Base-by-base conservation (phyloP, 35 echinoderm and acorn worm genomes). In the Lytechinus pictus region DNA sequence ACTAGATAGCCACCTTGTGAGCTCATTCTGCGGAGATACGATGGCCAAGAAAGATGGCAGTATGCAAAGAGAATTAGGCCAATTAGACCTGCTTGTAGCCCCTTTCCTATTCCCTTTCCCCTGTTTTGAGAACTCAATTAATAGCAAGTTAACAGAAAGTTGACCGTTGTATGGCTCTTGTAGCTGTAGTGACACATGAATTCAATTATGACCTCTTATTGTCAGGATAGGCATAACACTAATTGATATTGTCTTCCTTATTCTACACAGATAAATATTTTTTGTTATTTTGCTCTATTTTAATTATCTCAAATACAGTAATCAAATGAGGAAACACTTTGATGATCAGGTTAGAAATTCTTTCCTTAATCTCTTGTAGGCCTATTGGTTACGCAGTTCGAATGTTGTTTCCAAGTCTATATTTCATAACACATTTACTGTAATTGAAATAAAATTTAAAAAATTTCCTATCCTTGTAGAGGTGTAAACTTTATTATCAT, bases 71-170 rank as follows among this genome's bases (percentile, higher is more conserved):
- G 88, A 90, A 90, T 90, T 90, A 90, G 88, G 28, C 88, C 88
- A 90, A 90, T 90, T 90, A 90, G 52, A 44, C 88, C 88, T 52
- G 28, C 88, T 52, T 90, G 88, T 90, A 90, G 88, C 88, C 28
- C 88, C 88, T 54, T 90, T 90, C 88, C 88, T 90, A 44, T 54
- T 54, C 16, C 29, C 6, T 54, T 90, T 90, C 88, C 88, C 88
- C 29, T 90, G 29, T 90, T 54, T 79, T 90, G 52, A 54, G 88
- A 44, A 90, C 88, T 90, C 88, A 90, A 90, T 90, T 54, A 90
- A 79, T 24, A 24, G 66, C 19, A 24, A 79, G n/a, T 7, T 79
- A 24, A 24, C 21, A 24, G 21, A 79, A 79, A 24, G 66, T 79
- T 79, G 66, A 79, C 66, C 66, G 4, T 7, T 16, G 14, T 24